Conservation (phyloP, 2,888 invertebrate genomes). For the Odontomyia ornata region DNA sequence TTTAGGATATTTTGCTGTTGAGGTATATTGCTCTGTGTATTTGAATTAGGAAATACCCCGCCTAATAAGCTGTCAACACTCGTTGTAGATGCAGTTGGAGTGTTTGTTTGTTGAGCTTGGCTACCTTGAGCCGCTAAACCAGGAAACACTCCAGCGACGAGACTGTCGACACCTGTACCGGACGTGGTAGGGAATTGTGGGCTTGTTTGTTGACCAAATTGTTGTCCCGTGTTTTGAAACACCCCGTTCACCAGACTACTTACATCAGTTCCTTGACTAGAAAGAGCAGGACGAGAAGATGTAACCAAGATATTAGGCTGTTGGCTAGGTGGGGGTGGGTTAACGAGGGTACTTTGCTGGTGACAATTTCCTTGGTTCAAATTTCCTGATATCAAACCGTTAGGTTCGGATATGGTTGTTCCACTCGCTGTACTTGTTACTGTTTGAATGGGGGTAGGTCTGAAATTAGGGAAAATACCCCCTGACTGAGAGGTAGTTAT, state of each 20-base stretch:
- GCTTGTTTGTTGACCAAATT: not conserved
- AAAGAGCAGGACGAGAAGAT: not conserved
- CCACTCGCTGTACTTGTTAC: not conserved
- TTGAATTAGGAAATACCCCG: not conserved
- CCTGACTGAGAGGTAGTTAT: not conserved
- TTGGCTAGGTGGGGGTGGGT: not conserved
- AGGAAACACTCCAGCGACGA: slow-evolving; percentile 21
- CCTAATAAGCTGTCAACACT: not conserved
- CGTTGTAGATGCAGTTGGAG: not conserved
- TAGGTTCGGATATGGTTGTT: not conserved
- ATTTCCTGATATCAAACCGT: slow-evolving; percentile 12
- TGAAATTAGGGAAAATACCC: not conserved
- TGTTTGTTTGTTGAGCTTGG: not conserved
- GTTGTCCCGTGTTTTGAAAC: not conserved
- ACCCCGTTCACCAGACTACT: not conserved
- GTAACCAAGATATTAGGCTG: not conserved
- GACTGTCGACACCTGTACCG: not conserved
- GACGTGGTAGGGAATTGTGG: not conserved
- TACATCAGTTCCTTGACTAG: not conserved
- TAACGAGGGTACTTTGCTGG: not conserved
- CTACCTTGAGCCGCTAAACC: not conserved
- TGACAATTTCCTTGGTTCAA: not conserved
- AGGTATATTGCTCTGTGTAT: not conserved
- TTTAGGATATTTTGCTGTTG: not conserved
- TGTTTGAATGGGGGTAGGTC: not conserved